Evolutionary conservation across 1,140 invertebrate genomes (phyloP), one percentile per base, ranked within the genome.

Genomic region (Zophobas atratus): DNA sequence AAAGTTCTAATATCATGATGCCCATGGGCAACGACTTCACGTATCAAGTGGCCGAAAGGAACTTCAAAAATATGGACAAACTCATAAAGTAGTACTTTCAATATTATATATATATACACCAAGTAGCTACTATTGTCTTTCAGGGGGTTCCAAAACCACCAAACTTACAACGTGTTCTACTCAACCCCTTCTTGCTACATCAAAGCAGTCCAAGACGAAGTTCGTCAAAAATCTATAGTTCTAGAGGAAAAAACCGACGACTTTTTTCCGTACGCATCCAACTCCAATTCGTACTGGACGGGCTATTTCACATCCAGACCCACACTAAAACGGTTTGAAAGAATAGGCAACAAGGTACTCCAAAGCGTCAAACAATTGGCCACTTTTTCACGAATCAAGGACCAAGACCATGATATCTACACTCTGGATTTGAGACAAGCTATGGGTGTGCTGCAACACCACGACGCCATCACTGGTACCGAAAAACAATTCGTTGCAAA

Each of bases 231-330:
- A 43, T 20, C 57, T 43, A 43, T 75, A 5, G 56, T 43, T 6
- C 46, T 75, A 6, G 39, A 3, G 6, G 34, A 41, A 0, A 93
- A 93, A 84, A 86, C 85, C 1, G 92, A 94, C 81, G 95, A 96
- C 81, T 90, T 90, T 60, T 91, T 96, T 49, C 95, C 95, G 0
- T 96, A 96, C 84, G 93, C 92, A 1, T 90, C 89, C 80, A 89
- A 92, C 72, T 85, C 88, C 1, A 90, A 94, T 79, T 89, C 90
- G 0, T 96, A 92, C 83, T 97, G 95, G 95, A 94, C 94, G 1
- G 95, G 95, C 0, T 97, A 94, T 84, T 97, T 93, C 83, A 94
- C 93, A 1, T 95, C 94, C 0, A 86, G 92, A 80, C 90, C 93
- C 0, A 89, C 91, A 56, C 84, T 93, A 0, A 95, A 95, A 84